Evolutionary conservation across 2,797 vertebrate genomes (phyloP), one percentile per base, ranked within the genome.

Genomic region (Brachyrhaphis roseni): DNA sequence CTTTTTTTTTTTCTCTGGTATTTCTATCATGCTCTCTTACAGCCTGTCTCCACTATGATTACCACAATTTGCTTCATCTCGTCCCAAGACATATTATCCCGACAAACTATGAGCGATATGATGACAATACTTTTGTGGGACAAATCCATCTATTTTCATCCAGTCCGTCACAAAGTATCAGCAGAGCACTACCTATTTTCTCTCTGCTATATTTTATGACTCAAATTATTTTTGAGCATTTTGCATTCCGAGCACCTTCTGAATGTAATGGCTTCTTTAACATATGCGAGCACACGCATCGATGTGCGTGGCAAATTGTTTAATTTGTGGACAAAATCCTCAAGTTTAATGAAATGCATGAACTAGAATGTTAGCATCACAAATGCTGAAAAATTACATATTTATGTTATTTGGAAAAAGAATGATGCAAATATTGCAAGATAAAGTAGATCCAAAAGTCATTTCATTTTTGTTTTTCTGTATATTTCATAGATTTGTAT

Each of bases 11-110:
- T 10, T 8, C 51, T 83, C 36, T 77, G 31, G 79, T 72, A 82
- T 86, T 74, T 77, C 79, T 34, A 57, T 72, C 77, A 64, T 23
- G 43, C 53, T 80, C 47, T 26, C 26, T 45, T 20, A 45, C 47
- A 78, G 77, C 75, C 86, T 64, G 62, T 76, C 72, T 80, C 46
- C 12, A 20, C 81, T 76, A 47, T 77, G 72, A 85, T 81, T 80
- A 73, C 82, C 20, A 57, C 49, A 86, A 80, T 85, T 86, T 76
- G 47, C 39, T 51, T 88, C 47, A 78, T 85, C 76, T 80, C 72
- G 71, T 75, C 78, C 62, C 43, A 75, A 78, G 79, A 45, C 72
- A 83, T 82, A 73, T 88, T 47, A 34, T 79, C 74, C 77, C 77
- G 76, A 85, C 78, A 84, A 80, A 62, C 57, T 15, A 5, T 79